Evolutionary conservation across 2,888 invertebrate species (phyloP).

Genomic region (Ophion ventricosus): DNA sequence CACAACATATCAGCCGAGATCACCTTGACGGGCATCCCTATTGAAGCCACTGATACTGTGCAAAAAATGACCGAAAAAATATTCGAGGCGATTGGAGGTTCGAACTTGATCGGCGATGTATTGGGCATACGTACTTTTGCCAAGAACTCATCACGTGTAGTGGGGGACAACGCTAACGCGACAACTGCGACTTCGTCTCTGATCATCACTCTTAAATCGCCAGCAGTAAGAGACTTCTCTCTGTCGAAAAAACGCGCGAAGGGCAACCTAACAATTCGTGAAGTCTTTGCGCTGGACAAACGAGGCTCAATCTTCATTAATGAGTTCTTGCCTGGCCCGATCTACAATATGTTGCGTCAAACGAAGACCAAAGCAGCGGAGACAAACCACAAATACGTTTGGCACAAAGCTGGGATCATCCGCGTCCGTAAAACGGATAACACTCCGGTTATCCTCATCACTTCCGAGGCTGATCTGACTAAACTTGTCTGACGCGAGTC

Average conservation of each 20-base stretch:
- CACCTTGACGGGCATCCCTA: background rate
- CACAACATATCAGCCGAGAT: background rate
- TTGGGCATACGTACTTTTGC: background rate
- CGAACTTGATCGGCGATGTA: background rate
- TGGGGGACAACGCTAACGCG: background rate
- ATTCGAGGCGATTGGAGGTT: background rate
- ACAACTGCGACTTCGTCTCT: background rate
- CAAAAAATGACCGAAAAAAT: background rate
- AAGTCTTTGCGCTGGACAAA: background rate
- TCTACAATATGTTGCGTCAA: background rate
- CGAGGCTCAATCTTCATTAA: background rate
- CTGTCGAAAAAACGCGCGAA: background rate
- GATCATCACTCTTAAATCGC: background rate
- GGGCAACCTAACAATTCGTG: background rate
- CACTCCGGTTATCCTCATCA: background rate
- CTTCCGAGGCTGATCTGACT: background rate
- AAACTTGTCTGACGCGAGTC: background rate
- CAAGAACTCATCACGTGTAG: background rate
- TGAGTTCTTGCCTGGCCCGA: background rate
- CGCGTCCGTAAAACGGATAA: background rate
- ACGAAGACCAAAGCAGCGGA: background rate
- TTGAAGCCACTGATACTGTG: background rate
- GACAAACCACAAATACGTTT: background rate
- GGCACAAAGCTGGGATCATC: background rate
- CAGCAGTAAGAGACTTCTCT: background rate